Conservation (phyloP, 2,888 invertebrate genomes). For the Keiferia lycopersicella region DNA sequence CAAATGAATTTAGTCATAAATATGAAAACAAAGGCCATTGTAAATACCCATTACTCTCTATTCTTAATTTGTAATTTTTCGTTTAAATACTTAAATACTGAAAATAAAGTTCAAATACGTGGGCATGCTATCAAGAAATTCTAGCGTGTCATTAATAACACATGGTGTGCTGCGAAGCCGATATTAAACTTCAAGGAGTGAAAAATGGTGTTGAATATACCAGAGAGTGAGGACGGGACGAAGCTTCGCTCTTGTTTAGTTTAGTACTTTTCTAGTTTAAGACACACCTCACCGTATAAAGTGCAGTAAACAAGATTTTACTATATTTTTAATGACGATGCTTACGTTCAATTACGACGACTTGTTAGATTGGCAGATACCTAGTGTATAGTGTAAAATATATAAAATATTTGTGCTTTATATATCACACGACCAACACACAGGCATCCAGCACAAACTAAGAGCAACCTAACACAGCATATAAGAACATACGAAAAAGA, state of each 20-base stretch:
- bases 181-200: constrained; percentile 58
- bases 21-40: too few species aligned
- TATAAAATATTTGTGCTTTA: too few species aligned
- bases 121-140: constrained; percentile 40
- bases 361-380: too few species aligned
- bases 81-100: too few species aligned
- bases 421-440: too few species aligned
- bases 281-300: neutral
- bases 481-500: too few species aligned
- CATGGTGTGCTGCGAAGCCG: constrained; percentile 51
- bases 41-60: too few species aligned
- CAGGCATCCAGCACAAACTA: too few species aligned
- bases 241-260: neutral
- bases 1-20: too few species aligned
- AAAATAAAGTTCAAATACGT: constrained; percentile 32
- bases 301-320: neutral
- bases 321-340: neutral
- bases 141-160: constrained; percentile 58
- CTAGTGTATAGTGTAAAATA: too few species aligned
- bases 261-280: neutral
- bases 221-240: neutral
- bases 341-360: neutral
- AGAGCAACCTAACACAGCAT: too few species aligned
- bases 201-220: constrained; percentile 46
- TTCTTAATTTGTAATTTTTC: too few species aligned